Evolutionary conservation across 2,888 invertebrate genomes (phyloP), one percentile per base, ranked within the genome.

Genomic region (Sarcophaga variegata): DNA sequence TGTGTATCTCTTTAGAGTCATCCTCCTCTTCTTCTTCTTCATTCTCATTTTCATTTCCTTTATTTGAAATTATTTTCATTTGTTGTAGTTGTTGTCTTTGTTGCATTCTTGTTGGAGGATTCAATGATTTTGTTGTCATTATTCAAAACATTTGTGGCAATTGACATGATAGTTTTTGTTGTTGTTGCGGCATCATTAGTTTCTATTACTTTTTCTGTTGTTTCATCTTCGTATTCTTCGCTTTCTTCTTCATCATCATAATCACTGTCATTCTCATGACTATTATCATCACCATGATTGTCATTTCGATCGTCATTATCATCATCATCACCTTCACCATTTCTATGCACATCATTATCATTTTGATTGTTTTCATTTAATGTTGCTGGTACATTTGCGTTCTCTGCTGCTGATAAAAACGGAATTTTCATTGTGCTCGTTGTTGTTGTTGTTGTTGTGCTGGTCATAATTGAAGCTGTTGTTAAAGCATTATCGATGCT

Each of bases 381-480:
- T 37, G 59, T 72, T 27, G 49, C n/a, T 64, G 78, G 72, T 10
- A n/a, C 72, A 64, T 17, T 71, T 62, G 67, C 12, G 14, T 66
- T 59, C 80, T 37, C 27, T 11, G 47, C 22, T 4, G 22, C 25
- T 62, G n/a, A 5, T 59, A 25, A 59, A 63, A 12, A 54, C 75
- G 76, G 80, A 6, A 64, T 67, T 70, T 72, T 74, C 83, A 81
- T 20, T 67, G 86, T 6, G n/a, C 74, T 45, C n/a, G 82, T 37
- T 37, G 37, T 10, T 37, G 37, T 59, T 74, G 88, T 70, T 10
- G 80, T 67, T 72, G 88, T 45, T 59, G 70, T 69, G 76, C 87
- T 63, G 80, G 79, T 86, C 77, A 87, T 88, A 88, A 88, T 89
- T 89, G 90, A 85, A 72, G 88, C 89, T 88, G 88, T 89, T 89